These are phyloP conservation scores for Volucella bombylans DNA, from an alignment of 2,888 invertebrate species.

Conservation along the genomic window DNA sequence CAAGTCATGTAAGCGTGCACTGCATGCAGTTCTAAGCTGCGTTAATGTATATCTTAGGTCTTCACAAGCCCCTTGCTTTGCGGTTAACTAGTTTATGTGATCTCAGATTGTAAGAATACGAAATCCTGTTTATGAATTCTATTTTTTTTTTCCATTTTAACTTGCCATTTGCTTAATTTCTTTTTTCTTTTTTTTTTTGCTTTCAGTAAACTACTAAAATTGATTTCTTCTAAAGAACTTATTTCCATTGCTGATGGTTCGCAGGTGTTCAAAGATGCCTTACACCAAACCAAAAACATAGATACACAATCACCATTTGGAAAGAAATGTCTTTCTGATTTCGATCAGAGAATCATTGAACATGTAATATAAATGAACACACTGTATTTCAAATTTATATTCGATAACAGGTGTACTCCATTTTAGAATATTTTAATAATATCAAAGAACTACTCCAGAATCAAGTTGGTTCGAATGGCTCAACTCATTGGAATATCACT, in stretches of 20 bases:
- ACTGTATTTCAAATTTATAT: not conserved
- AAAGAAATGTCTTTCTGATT: constrained; percentile 92
- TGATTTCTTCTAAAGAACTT: constrained; percentile 95
- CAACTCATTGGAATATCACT: constrained; percentile 92
- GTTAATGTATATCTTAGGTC: too few relatives aligned
- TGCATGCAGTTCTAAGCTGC: too few relatives aligned
- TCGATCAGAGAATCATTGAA: constrained; percentile 96
- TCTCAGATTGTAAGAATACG: too few relatives aligned
- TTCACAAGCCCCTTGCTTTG: not conserved
- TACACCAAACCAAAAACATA: constrained; percentile 90
- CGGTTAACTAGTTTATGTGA: too few relatives aligned
- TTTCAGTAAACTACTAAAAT: constrained; percentile 85
- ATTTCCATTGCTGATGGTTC: constrained; percentile 94
- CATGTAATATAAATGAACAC: constrained; percentile 85
- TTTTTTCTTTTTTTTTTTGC: not conserved
- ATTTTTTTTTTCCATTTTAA: not conserved
- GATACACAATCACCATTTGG: constrained; percentile 88
- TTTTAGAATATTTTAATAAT: constrained; percentile 90
- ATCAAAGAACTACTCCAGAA: constrained; percentile 97
- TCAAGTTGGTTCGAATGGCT: constrained; percentile 92
- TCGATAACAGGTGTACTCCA: not conserved
- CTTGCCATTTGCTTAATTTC: too few relatives aligned
- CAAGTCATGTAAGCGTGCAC: too few relatives aligned
- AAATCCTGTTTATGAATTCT: not conserved
- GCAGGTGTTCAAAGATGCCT: constrained; percentile 89